Percentiles rank a stretch among this genome's conserved stretches.
phyloP scores from a whole-genome alignment of 2,797 vertebrate species.

The Chelidonichthys spinosus region DNA sequence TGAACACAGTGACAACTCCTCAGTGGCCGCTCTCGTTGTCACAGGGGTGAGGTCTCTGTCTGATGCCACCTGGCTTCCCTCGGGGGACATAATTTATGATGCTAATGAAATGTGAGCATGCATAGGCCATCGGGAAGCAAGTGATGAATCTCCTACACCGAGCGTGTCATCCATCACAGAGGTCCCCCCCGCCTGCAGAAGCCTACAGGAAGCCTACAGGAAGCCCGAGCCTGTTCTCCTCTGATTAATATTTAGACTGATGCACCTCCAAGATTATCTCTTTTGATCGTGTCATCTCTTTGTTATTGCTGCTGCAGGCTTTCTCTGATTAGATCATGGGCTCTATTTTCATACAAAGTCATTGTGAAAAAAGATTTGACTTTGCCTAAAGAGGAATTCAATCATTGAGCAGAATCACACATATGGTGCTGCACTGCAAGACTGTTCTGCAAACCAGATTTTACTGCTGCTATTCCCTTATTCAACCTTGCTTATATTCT shows the following conservation, averaged over 20 bases:
- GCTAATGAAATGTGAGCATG: slow-evolving; percentile 78
- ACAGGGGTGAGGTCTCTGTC: slow-evolving; percentile 62
- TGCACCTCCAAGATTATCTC: slow-evolving; percentile 72
- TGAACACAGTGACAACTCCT: slow-evolving; percentile 51
- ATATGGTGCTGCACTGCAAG: slow-evolving; percentile 13
- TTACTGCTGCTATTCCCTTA: slow-evolving; percentile 15
- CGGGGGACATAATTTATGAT: slow-evolving; percentile 75
- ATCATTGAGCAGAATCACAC: slow-evolving; percentile 48
- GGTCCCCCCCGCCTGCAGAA: slow-evolving; percentile 24
- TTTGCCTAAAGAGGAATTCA: slow-evolving; percentile 57
- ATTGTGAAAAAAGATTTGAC: slow-evolving; percentile 60
- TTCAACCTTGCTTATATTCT: slow-evolving; percentile 57
- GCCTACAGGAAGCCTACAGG: slow-evolving; percentile 63
- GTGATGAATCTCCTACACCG: slow-evolving; percentile 74
- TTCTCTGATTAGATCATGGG: slow-evolving; percentile 60
- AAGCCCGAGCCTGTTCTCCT: slow-evolving; percentile 55
- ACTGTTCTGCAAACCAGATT: slow-evolving; percentile 19
- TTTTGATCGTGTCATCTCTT: slow-evolving; percentile 76
- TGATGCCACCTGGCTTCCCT: slow-evolving; percentile 67
- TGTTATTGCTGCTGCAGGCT: slow-evolving; percentile 69
- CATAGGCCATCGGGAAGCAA: slow-evolving; percentile 60
- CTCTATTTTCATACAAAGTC: slow-evolving; percentile 64
- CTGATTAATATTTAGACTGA: slow-evolving; percentile 75
- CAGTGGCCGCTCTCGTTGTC: slow-evolving; percentile 44
- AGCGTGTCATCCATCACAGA: slow-evolving; percentile 76